A percentile compares a stretch with the other conserved stretches of the same genome.
phyloP scores from a whole-genome alignment of 2,113 vertebrate species.

The Chrysemys picta region DNA sequence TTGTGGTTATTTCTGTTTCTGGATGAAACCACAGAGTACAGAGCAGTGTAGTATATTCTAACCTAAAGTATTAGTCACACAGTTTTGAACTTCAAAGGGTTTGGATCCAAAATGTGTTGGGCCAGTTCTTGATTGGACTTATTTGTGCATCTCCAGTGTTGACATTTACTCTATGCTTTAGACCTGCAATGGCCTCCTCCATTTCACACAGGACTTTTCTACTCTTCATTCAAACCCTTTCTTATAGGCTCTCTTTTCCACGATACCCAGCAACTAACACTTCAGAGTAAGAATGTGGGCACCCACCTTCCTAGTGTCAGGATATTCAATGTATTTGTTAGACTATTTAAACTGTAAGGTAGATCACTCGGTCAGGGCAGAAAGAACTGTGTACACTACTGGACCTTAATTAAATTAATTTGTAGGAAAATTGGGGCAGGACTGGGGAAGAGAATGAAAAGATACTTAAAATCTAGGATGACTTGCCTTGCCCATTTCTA shows the following conservation, averaged over 20 bases:
- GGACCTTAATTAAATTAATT: not conserved
- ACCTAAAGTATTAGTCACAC: fast-evolving
- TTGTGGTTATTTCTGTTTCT: not conserved
- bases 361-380: not conserved
- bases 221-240: not conserved
- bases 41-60: not conserved
- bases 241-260: not conserved
- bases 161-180: not conserved
- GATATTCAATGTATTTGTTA: not conserved
- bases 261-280: not conserved
- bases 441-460: not conserved
- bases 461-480: not conserved
- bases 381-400: not conserved
- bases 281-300: not conserved
- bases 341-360: not conserved
- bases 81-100: not conserved
- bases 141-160: not conserved
- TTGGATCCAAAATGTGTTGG: fast-evolving
- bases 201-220: not conserved
- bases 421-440: not conserved
- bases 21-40: not conserved
- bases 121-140: not conserved
- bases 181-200: not conserved
- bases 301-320: not conserved
- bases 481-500: not conserved